Conservation (phyloP, 2,797 vertebrate species). For the Setipinna tenuifilis region DNA sequence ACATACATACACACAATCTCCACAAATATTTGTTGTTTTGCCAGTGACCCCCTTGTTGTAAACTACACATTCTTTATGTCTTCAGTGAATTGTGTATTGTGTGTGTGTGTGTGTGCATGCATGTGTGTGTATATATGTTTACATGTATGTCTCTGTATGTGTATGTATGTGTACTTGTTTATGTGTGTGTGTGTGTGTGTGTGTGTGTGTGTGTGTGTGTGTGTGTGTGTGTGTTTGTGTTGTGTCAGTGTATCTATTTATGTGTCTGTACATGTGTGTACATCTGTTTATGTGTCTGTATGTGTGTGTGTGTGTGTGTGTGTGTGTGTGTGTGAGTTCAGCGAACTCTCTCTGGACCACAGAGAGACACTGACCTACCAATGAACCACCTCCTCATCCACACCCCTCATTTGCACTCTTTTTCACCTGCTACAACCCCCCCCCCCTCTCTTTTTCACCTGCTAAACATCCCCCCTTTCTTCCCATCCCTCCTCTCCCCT, state of each 20-base stretch:
- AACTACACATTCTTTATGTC: neutral
- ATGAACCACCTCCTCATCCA: neutral
- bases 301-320: neutral
- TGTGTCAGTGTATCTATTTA: neutral
- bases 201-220: neutral
- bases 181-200: neutral
- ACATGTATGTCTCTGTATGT: neutral
- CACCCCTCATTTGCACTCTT: neutral
- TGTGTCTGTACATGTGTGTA: neutral
- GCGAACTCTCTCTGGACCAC: neutral
- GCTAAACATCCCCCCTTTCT: too few species aligned
- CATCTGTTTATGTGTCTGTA: neutral
- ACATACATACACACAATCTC: neutral
- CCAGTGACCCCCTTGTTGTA: neutral
- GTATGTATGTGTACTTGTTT: neutral
- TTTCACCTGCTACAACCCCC: neutral
- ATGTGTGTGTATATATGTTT: neutral
- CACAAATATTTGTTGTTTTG: neutral
- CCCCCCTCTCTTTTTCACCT: too few species aligned
- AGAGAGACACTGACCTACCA: neutral
- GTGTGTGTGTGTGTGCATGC: neutral
- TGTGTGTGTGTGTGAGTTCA: neutral
- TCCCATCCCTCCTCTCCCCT: too few species aligned
- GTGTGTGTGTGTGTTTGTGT: neutral
- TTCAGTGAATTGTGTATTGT: neutral